Evolutionary conservation across 2,888 invertebrate genomes (phyloP), one percentile per base, ranked within the genome.

Genomic region (Harpagoxenus sublaevis): DNA sequence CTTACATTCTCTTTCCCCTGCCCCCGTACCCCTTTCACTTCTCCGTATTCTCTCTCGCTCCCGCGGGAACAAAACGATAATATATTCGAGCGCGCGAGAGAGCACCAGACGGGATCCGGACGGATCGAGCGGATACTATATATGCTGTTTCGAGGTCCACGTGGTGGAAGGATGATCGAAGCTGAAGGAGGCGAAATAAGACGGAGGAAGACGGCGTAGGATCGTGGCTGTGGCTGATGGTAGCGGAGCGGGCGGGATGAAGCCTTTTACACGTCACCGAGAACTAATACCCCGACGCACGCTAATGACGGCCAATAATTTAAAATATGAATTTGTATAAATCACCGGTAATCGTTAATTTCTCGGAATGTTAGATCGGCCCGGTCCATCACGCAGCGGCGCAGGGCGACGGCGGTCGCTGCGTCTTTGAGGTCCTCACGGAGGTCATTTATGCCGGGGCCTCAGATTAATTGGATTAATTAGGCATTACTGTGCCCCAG

Each of bases 401-500:
- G 87, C 89, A 86, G 90, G 86, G 86, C 86, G 86, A 89, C 86
- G 85, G 85, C 88, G 87, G 89, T 84, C 89, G 86, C 86, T 84
- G 87, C 87, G 86, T 89, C 89, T 89, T 91, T 89, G 88, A 90
- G 90, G 87, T 92, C 90, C 89, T 88, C 92, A 92, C 92, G 87
- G 93, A 92, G 95, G 94, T 95, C 94, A 95, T 95, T 95, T 95
- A 94, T 94, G 94, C 93, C 92, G 90, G 92, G 92, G 88, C 86
- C 93, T 70, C 94, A 94, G 94, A 95, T 95, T 95, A 94, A 95
- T 94, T 95, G 94, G 95, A 95, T 95, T 95, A 95, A 95, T 95
- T 95, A 95, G 94, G 93, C 93, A 95, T 95, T 94, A 94, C 93
- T 92, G 92, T 90, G 92, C 94, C 93, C 92, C 92, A 93, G 94